Evolutionary conservation across 2,888 invertebrate genomes (phyloP).

Genomic region (Itoplectis maculator): DNA sequence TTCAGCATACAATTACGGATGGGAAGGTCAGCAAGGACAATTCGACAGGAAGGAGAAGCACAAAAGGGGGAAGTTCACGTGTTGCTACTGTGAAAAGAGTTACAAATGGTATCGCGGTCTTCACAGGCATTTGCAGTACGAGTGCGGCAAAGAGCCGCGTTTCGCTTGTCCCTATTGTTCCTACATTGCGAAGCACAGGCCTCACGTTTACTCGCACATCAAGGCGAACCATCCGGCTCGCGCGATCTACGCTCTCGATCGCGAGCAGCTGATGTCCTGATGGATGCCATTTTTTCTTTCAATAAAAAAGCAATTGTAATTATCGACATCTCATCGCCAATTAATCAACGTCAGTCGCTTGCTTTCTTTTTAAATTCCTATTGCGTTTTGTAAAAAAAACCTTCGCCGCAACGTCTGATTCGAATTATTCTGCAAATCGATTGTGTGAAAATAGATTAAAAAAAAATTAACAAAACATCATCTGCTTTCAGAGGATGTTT

Average conservation of each 20-base stretch:
- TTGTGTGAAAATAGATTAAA: no score
- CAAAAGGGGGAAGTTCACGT: slow-evolving; percentile 71
- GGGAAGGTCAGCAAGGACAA: slow-evolving; percentile 1
- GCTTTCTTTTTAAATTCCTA: slow-evolving; percentile 4
- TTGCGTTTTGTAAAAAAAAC: no score
- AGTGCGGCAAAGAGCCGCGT: slow-evolving; percentile 73
- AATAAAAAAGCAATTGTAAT: slow-evolving; percentile 11
- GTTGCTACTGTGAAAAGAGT: slow-evolving; percentile 77
- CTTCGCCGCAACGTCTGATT: no score
- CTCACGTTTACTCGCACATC: slow-evolving; percentile 70
- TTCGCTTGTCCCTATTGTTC: slow-evolving; percentile 69
- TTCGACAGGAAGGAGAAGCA: not conserved
- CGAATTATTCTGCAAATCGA: no score
- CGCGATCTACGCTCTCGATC: slow-evolving; percentile 43
- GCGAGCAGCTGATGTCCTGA: not conserved
- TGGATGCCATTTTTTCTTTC: not conserved
- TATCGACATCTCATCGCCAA: not conserved
- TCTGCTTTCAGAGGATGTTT: no score
- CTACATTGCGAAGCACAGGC: slow-evolving; percentile 70
- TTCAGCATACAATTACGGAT: slow-evolving; percentile 2
- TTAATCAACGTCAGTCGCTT: slow-evolving; percentile 6
- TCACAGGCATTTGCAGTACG: slow-evolving; percentile 73
- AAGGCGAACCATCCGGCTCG: slow-evolving; percentile 56
- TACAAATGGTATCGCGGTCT: slow-evolving; percentile 77
- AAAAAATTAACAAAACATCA: no score